Evolutionary conservation across 2,888 invertebrate genomes (phyloP), one percentile per base, ranked within the genome.

Genomic region (Eumerus sabulonum): DNA sequence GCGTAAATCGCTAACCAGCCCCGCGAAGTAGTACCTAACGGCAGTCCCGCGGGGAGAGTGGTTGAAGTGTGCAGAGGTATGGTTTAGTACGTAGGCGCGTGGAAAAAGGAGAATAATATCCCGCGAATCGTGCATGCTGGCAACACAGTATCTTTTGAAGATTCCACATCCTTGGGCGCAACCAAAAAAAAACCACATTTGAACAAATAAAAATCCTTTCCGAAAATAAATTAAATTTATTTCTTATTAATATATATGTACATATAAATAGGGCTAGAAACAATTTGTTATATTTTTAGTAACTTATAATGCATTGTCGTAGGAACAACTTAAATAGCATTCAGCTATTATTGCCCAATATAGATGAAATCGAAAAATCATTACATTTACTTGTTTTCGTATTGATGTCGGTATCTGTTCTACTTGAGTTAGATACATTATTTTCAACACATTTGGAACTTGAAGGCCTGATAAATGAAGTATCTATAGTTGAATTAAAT

Each of bases 301-400:
- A n/a, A n/a, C n/a, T n/a, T n/a, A n/a, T n/a, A n/a, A n/a, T n/a
- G n/a, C n/a, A n/a, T n/a, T n/a, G n/a, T n/a, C n/a, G n/a, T n/a
- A n/a, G n/a, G n/a, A n/a, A n/a, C n/a, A n/a, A n/a, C n/a, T n/a
- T n/a, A n/a, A n/a, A n/a, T 42, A 13, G 27, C 7, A 27, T 16
- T 60, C 79, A 84, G 40, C 82, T 79, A 19, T 84, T 83, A 54
- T 81, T 82, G 16, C 88, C 89, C 57, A 89, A 84, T 70, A 89
- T 89, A 62, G 89, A 88, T 1, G 89, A 89, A 76, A 89, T 89
- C 56, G 88, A 88, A 76, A 89, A 89, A 40, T 86, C 86, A 82
- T 86, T 88, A 83, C 85, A 84, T 83, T 86, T 27, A 27, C 7
- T 27, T 27, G 27, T 84, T 35, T 79, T 82, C 14, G 83, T 70